phyloP scores from a whole-genome alignment of 2,888 invertebrate species.

The Synanthedon myopaeformis region DNA sequence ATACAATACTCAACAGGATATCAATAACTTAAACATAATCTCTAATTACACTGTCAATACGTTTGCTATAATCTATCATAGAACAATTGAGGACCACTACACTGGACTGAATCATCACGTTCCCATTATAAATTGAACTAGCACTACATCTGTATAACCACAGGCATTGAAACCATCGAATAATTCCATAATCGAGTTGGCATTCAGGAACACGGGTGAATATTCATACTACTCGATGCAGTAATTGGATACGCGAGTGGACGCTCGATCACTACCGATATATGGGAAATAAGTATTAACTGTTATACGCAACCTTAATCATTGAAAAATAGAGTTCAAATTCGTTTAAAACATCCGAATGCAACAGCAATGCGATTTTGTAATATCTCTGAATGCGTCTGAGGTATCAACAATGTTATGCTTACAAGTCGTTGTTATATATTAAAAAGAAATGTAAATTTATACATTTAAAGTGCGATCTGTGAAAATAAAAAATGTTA shows the following conservation, averaged over 20 bases:
- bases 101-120: too few species aligned
- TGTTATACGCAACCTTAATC: background rate
- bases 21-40: too few species aligned
- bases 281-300: too few species aligned
- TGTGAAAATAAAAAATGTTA: too few species aligned
- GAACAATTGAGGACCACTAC: too few species aligned
- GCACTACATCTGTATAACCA: too few species aligned
- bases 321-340: background rate
- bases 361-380: background rate
- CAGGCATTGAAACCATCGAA: slow-evolving; percentile 14
- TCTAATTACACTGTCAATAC: too few species aligned
- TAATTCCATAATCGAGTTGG: slow-evolving; percentile 30
- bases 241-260: slow-evolving; percentile 50
- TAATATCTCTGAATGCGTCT: background rate
- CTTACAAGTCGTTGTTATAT: background rate
- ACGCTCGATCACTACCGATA: slow-evolving; percentile 7
- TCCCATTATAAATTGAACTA: too few species aligned
- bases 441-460: too few species aligned
- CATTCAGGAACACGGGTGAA: slow-evolving; percentile 41
- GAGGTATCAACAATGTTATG: background rate
- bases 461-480: too few species aligned
- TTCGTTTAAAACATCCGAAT: background rate
- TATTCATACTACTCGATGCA: slow-evolving; percentile 49
- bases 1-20: too few species aligned
- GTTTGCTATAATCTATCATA: too few species aligned